Percentiles rank a stretch among this genome's conserved stretches.
phyloP scores from a whole-genome alignment of 2,797 vertebrate genomes.

The Leptodactylus fallax region DNA sequence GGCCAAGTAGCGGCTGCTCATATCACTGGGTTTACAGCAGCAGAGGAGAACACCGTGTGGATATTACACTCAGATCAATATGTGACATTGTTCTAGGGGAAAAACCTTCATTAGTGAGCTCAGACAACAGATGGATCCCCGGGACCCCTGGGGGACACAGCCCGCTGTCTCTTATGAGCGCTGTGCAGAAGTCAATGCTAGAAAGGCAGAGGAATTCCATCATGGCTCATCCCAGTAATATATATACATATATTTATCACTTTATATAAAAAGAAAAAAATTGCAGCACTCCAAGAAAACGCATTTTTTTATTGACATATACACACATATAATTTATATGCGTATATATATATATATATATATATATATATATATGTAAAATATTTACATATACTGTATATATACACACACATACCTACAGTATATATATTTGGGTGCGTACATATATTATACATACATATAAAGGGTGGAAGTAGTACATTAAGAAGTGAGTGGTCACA shows the following conservation, averaged over 20 bases:
- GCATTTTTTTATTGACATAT: too few species aligned
- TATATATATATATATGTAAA: not conserved
- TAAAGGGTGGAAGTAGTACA: not conserved
- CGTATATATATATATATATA: not conserved
- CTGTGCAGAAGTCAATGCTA: slow-evolving; percentile 26
- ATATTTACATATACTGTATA: not conserved
- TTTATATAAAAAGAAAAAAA: too few species aligned
- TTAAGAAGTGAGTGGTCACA: too few species aligned
- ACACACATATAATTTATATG: too few species aligned
- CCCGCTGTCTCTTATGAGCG: slow-evolving; percentile 30
- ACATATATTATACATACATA: not conserved
- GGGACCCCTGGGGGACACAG: slow-evolving; percentile 46
- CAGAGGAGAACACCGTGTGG: slow-evolving; percentile 1
- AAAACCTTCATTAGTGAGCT: slow-evolving; percentile 63
- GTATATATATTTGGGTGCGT: not conserved
- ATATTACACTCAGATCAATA: slow-evolving; percentile 67
- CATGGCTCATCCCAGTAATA: not conserved
- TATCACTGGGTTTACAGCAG: not conserved
- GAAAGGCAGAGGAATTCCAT: slow-evolving; percentile 2
- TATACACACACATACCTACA: not conserved
- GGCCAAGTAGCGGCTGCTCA: not conserved
- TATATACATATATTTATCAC: too few species aligned
- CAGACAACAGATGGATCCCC: slow-evolving; percentile 62
- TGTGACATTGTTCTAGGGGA: slow-evolving; percentile 61
- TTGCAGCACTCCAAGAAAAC: too few species aligned